A percentile compares a stretch with the other conserved stretches of the same genome.
phyloP scores from a whole-genome alignment of 2,888 invertebrate species.

The Lasioglossum lativentre region DNA sequence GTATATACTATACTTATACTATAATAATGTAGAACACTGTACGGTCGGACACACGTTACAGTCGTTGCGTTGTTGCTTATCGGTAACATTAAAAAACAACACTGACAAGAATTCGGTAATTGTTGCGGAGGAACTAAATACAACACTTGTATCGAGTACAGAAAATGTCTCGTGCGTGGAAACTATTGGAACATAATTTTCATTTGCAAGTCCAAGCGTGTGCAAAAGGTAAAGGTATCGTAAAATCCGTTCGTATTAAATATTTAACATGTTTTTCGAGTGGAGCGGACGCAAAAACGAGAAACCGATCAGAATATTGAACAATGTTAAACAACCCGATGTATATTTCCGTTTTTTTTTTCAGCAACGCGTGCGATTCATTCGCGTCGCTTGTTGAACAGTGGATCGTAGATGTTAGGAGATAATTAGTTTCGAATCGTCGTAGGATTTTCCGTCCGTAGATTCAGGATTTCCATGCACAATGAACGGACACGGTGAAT shows the following conservation, averaged over 20 bases:
- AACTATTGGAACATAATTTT: too few species aligned
- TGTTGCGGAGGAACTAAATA: too few species aligned
- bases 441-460: neutral
- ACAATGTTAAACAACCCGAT: neutral
- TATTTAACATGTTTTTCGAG: neutral
- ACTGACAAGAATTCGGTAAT: neutral
- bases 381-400: neutral
- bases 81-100: neutral
- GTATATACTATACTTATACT: neutral
- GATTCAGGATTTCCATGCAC: conserved; percentile 24
- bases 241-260: too few species aligned
- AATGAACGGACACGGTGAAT: conserved; percentile 35
- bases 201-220: too few species aligned
- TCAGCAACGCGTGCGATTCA: neutral
- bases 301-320: neutral
- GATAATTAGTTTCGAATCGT: conserved; percentile 7
- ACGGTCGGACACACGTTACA: neutral
- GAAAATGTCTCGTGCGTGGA: neutral
- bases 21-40: neutral
- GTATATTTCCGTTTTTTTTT: neutral
- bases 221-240: too few species aligned
- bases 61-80: neutral
- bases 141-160: neutral
- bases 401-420: neutral
- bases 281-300: neutral